Conservation (phyloP, 2,113 vertebrate genomes). For the Thamnaconus septentrionalis region DNA sequence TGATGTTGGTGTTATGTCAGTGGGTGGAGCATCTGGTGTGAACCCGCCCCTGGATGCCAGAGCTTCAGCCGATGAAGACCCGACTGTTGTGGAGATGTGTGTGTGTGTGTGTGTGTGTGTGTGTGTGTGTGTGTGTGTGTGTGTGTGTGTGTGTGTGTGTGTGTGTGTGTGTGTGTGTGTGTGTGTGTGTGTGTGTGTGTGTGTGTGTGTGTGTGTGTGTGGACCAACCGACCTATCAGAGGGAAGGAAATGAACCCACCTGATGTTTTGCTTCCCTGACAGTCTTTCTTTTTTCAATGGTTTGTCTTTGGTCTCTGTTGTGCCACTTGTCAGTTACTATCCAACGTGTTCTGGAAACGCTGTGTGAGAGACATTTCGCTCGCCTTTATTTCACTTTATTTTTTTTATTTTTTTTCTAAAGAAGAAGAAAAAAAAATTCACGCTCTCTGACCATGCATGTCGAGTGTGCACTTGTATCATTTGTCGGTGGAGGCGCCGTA, state of each 20-base stretch:
- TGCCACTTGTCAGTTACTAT: slow-evolving; percentile 50
- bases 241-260: slow-evolving; percentile 15
- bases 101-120: slow-evolving; percentile 5
- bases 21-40: no score
- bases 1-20: no score
- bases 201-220: slow-evolving; percentile 10
- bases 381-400: slow-evolving; percentile 23
- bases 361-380: slow-evolving; percentile 38
- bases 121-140: slow-evolving; percentile 4
- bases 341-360: slow-evolving; percentile 51
- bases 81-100: slow-evolving; percentile 58
- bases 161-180: slow-evolving; percentile 5
- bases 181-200: slow-evolving; percentile 3
- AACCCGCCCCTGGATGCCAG: slow-evolving; percentile 24
- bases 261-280: slow-evolving; percentile 5
- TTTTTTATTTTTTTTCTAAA: slow-evolving; percentile 19
- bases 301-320: slow-evolving; percentile 44
- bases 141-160: slow-evolving; percentile 15
- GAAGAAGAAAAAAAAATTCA: slow-evolving; percentile 4
- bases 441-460: slow-evolving; percentile 74
- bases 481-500: slow-evolving; percentile 54
- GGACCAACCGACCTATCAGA: slow-evolving; percentile 12
- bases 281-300: slow-evolving; percentile 1
- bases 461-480: slow-evolving; percentile 73
- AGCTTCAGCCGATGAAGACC: slow-evolving; percentile 54